Conservation (phyloP, 1,140 invertebrate genomes). For the Protaetia brevitarsis region DNA sequence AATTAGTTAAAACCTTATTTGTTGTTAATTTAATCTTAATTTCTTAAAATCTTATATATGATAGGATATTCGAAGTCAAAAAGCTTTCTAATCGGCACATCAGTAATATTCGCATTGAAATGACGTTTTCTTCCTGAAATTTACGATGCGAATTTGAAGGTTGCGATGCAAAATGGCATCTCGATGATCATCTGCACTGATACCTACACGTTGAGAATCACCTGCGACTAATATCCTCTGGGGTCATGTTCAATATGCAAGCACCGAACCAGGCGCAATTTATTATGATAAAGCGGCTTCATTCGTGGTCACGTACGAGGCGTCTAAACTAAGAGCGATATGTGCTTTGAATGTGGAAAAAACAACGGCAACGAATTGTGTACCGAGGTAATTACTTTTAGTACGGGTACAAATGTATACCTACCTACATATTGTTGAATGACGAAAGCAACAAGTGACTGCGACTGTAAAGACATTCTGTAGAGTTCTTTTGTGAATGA, state of each 20-base stretch:
- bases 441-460: constrained; percentile 13
- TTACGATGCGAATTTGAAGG: background rate
- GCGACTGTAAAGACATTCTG: constrained; percentile 8
- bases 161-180: background rate
- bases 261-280: constrained; percentile 26
- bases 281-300: constrained; percentile 30
- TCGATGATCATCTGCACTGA: constrained; percentile 1
- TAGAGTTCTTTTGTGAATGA: constrained; percentile 7
- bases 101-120: no score
- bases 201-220: constrained; percentile 4
- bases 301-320: constrained; percentile 31
- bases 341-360: constrained; percentile 26
- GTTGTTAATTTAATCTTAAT: no score
- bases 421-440: constrained; percentile 9
- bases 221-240: background rate
- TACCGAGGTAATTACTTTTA: constrained; percentile 22
- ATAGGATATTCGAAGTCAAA: no score
- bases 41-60: no score
- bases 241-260: constrained; percentile 28
- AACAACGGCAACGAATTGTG: constrained; percentile 30
- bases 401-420: constrained; percentile 8
- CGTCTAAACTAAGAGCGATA: constrained; percentile 26
- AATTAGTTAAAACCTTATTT: no score
- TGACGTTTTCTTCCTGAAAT: no score
- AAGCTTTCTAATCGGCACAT: no score